Base-by-base conservation (phyloP, 1,140 invertebrate species). In the Muscidifurax raptorellus region DNA sequence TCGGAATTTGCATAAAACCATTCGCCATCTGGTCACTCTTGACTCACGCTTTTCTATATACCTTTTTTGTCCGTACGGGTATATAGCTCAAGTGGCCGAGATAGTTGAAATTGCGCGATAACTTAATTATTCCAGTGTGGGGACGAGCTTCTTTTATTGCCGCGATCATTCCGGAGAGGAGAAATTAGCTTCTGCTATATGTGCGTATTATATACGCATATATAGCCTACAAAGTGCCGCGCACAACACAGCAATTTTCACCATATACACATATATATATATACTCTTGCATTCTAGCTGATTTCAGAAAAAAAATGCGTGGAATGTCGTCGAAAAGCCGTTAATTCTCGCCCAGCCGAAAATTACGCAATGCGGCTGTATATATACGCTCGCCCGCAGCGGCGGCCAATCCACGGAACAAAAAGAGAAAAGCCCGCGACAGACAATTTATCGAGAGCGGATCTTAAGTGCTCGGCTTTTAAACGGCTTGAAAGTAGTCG, bases 381-480 rank as follows among this genome's bases (percentile, higher is more conserved):
- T 12, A 47, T 47, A 47, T 12, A 47, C 18, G 36, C 7, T 40
- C 36, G 36, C 36, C 36, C 9, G 36, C 36, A 22, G 6, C 22
- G 52, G 40, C 40, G 7, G 13, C 15, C 12, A 47, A 15, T 47
- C 44, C 15, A n/a, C 22, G 52, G 40, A 44, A 18, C 30, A 74
- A 67, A 82, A 30, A n/a, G 36, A 47, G 52, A 77, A 59, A 59
- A 59, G 52, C 52, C 15, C 69, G 7, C 52, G 9, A 10, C 13
- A 7, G 13, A 74, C 25, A 36, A 52, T 28, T 83, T 83, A 83
- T 83, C 82, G 36, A 67, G 44, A 67, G 36, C 64, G 75, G 18
- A 83, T 83, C 82, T 83, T 32, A 78, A 77, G 52, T 72, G 74
- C 59, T 78, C 74, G 36, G 59, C 64, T 52, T 69, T 83, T 32